These are phyloP conservation scores for Lycaon pictus DNA, from an alignment of 2,113 vertebrate genomes.

Conservation along the genomic window DNA sequence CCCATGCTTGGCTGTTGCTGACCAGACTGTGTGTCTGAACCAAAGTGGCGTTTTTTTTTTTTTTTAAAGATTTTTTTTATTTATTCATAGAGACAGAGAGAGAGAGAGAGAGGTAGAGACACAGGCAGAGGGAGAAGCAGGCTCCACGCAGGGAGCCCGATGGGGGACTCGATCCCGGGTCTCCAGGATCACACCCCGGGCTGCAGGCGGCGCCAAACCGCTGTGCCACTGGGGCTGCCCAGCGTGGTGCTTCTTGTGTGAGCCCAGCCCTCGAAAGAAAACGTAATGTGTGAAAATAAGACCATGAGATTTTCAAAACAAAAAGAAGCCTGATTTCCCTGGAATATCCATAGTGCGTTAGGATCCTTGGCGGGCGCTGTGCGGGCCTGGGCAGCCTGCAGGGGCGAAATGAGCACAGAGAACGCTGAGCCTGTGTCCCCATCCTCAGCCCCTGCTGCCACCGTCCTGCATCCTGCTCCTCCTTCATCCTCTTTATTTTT, in stretches of 20 bases:
- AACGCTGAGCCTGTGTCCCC: accelerated
- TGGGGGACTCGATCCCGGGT: too few species aligned
- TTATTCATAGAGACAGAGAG: too few species aligned
- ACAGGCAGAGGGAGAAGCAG: too few species aligned
- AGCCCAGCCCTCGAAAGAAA: background rate
- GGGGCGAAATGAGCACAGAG: background rate
- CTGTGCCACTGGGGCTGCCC: too few species aligned
- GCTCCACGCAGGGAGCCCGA: too few species aligned
- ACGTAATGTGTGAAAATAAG: background rate
- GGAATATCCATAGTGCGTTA: background rate
- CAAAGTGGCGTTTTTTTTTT: background rate
- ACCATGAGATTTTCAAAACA: background rate
- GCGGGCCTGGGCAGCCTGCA: background rate
- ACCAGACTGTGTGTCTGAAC: background rate
- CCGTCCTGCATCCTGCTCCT: background rate
- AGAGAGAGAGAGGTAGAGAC: too few species aligned
- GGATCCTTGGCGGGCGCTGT: background rate
- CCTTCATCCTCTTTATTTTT: background rate
- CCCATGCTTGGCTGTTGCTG: background rate
- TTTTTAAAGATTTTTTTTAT: too few species aligned
- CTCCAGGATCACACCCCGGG: too few species aligned
- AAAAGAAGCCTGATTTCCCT: background rate
- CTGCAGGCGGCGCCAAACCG: too few species aligned
- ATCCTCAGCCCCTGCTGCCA: accelerated
- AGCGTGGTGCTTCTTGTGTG: accelerated